Conservation (phyloP, 2,888 invertebrate species). For the Podotricha telesiphe region DNA sequence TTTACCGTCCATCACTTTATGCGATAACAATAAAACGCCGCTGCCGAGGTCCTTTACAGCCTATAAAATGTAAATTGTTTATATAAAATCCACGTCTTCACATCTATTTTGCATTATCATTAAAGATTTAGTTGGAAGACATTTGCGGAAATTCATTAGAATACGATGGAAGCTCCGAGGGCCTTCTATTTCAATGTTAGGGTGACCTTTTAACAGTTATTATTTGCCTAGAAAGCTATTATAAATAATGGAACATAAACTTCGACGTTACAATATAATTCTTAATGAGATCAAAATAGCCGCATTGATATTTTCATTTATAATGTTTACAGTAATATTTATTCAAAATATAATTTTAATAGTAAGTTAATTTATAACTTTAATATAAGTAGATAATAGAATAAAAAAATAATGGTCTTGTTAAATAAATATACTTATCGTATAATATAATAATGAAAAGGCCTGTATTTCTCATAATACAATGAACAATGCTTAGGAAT, state of each 20-base stretch:
- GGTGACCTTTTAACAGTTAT: not conserved
- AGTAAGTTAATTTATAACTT: no score
- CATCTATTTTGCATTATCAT: slow-evolving; percentile 34
- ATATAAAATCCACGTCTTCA: slow-evolving; percentile 25
- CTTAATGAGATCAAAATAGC: no score
- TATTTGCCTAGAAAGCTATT: not conserved
- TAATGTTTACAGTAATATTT: no score
- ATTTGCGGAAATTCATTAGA: slow-evolving; percentile 42
- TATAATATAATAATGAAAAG: not conserved
- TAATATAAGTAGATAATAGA: no score
- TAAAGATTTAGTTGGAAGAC: slow-evolving; percentile 37
- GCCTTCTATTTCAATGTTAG: slow-evolving; percentile 35
- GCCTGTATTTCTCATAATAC: not conserved
- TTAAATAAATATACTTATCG: not conserved
- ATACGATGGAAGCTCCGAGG: slow-evolving; percentile 31
- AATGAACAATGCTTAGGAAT: slow-evolving; percentile 10
- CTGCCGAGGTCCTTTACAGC: not conserved
- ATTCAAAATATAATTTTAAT: no score
- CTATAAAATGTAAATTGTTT: slow-evolving; percentile 21
- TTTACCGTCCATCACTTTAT: not conserved
- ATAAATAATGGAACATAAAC: no score
- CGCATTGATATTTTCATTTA: no score
- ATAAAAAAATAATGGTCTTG: not conserved
- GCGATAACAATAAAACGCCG: not conserved
- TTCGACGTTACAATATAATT: no score